Evolutionary conservation across 2,797 vertebrate genomes (phyloP), one percentile per base, ranked within the genome.

Genomic region (Gallirallus australis): DNA sequence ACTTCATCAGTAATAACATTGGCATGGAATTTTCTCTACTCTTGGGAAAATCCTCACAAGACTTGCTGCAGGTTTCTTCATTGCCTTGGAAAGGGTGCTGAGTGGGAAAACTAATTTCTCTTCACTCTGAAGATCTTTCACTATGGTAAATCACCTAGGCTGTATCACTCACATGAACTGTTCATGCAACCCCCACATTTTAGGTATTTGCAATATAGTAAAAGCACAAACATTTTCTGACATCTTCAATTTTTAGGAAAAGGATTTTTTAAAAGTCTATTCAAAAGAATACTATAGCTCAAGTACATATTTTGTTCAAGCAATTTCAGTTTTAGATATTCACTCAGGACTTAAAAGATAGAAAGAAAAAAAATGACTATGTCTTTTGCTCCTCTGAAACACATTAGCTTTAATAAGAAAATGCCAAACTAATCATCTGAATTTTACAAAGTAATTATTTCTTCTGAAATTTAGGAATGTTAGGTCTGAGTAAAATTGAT

Each of bases 391-490:
- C 12, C 28, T 54, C 11, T 5, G 2, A 86, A 73, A 42, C 13
- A 30, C 12, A 60, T 64, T 47, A 48, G 6, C 7, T 57, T 82
- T 50, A 54, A 52, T 69, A 60, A 61, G 35, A 73, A 69, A 15
- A 75, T 45, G 19, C 2, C 35, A 60, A 82, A 56, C 79, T 30
- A 86, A 78, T 64, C 15, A 66, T 15, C 82, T 27, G 20, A 35
- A 6, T 56, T 77, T 66, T 63, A 77, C 39, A 68, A 82, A 66
- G 23, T 53, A 65, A 7, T 57, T 76, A 63, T 42, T 52, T 37
- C 16, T 81, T 85, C 68, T 57, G 69, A 95, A 94, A 50, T 85
- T 82, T 63, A 82, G 11, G 31, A 30, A 52, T 82, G 8, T 28
- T 94, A 35, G 15, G 5, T 65, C 72, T 91, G 42, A 83, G 56